Evolutionary conservation across 2,797 vertebrate species (phyloP).

Genomic region (Fistularia commersonii): DNA sequence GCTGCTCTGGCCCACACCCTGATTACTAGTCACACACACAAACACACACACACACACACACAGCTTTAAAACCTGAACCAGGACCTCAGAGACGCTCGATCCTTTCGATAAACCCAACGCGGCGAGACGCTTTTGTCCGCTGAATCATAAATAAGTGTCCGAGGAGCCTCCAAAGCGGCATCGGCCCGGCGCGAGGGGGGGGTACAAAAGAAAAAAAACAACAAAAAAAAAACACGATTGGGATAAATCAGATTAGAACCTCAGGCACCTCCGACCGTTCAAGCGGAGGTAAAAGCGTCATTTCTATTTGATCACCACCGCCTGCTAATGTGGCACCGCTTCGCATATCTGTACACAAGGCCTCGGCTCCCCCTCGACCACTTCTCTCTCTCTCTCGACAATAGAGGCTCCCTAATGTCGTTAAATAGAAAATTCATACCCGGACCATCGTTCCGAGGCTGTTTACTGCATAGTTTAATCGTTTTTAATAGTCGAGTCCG

Average conservation of each 20-base stretch:
- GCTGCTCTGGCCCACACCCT: conserved; percentile 57
- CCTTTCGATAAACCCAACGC: conserved; percentile 43
- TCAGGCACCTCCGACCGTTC: conserved; percentile 32
- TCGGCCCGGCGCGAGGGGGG: background rate
- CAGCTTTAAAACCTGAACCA: conserved; percentile 30
- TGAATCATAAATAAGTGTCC: conserved; percentile 57
- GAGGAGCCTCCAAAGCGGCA: conserved; percentile 21
- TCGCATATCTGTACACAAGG: conserved; percentile 72
- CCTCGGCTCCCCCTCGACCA: conserved; percentile 47
- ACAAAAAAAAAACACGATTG: too few species aligned
- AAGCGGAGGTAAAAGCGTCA: conserved; percentile 44
- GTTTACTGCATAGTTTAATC: conserved; percentile 69
- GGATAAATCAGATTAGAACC: conserved; percentile 21
- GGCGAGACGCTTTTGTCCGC: conserved; percentile 58
- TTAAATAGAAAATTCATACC: conserved; percentile 38
- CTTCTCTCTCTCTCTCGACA: conserved; percentile 47
- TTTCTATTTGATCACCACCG: conserved; percentile 49
- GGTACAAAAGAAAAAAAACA: background rate
- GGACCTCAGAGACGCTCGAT: conserved; percentile 54
- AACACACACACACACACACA: conserved; percentile 18
- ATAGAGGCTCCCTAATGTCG: conserved; percentile 50
- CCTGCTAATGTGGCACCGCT: conserved; percentile 52
- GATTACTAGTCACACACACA: conserved; percentile 35
- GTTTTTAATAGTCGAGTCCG: conserved; percentile 59
- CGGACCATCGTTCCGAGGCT: conserved; percentile 40